Conservation (phyloP, 1,140 invertebrate species). For the Mycetomoellerius zeteki region DNA sequence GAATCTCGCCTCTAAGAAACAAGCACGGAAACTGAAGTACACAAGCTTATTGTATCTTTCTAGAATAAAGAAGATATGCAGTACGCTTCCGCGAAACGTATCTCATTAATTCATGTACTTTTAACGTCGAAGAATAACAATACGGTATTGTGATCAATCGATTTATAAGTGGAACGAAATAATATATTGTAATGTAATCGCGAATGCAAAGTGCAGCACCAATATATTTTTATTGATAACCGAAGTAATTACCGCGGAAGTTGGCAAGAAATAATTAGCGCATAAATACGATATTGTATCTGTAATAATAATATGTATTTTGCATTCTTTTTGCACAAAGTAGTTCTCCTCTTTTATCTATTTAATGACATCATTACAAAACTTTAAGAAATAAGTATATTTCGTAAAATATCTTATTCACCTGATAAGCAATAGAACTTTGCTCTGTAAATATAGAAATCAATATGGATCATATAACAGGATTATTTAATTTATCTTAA, state of each 20-base stretch:
- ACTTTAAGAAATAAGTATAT: not conserved
- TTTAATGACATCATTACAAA: not conserved
- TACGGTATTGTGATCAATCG: conserved; percentile 22
- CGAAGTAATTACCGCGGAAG: conserved; percentile 31
- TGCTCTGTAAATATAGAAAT: not conserved
- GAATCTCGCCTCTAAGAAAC: not conserved
- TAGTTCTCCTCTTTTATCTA: not conserved
- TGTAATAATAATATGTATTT: not conserved
- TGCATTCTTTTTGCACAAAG: not conserved
- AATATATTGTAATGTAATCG: conserved; percentile 13
- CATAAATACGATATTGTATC: not conserved
- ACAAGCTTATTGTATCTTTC: not conserved
- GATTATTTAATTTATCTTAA: not conserved
- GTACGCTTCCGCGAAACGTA: not conserved
- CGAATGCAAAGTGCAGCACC: not conserved
- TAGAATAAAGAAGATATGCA: not conserved
- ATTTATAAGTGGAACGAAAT: conserved; percentile 18
- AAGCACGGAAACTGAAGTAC: not conserved
- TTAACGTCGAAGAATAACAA: conserved; percentile 8
- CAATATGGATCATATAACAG: not conserved
- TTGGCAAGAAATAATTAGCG: not conserved
- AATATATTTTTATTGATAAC: conserved; percentile 25
- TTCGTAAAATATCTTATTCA: not conserved
- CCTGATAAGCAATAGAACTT: conserved; percentile 11
- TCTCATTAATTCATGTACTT: conserved; percentile 30